These are phyloP conservation scores for Thamnophis elegans DNA, from an alignment of 2,797 vertebrate species.

Conservation along the genomic window DNA sequence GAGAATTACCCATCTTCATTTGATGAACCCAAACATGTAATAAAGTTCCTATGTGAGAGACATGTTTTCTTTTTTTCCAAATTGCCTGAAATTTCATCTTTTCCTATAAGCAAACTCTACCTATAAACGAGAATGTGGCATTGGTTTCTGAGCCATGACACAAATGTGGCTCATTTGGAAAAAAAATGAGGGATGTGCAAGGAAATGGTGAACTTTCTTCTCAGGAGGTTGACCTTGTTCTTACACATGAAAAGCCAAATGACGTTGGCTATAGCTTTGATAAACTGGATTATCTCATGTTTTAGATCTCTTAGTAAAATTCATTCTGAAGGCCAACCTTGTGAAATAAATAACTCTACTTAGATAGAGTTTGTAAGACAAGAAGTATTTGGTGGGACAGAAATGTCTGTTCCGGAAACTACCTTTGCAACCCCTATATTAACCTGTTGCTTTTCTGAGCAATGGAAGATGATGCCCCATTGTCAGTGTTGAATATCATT, in stretches of 20 bases:
- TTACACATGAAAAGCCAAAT: conserved; percentile 21
- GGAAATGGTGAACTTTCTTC: background rate
- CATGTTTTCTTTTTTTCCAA: background rate
- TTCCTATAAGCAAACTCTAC: background rate
- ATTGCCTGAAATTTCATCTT: conserved; percentile 2
- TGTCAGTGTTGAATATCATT: background rate
- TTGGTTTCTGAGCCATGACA: conserved; percentile 23
- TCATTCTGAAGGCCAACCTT: background rate
- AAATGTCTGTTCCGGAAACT: background rate
- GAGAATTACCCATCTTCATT: conserved; percentile 43
- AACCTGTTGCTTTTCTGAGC: background rate
- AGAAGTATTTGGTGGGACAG: background rate
- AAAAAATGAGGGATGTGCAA: conserved; percentile 20
- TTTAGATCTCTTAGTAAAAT: background rate
- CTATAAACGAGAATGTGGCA: conserved; percentile 29
- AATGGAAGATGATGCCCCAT: background rate
- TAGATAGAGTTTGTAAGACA: background rate
- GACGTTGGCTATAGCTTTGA: conserved; percentile 21
- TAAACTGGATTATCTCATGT: background rate
- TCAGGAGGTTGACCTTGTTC: rapidly evolving
- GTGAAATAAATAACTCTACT: background rate
- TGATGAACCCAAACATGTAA: conserved; percentile 47
- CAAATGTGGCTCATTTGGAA: conserved; percentile 6
- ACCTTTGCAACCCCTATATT: background rate
- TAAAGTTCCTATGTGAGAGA: conserved; percentile 24